Conservation (phyloP, 2,113 vertebrate genomes). For the Empidonax traillii region DNA sequence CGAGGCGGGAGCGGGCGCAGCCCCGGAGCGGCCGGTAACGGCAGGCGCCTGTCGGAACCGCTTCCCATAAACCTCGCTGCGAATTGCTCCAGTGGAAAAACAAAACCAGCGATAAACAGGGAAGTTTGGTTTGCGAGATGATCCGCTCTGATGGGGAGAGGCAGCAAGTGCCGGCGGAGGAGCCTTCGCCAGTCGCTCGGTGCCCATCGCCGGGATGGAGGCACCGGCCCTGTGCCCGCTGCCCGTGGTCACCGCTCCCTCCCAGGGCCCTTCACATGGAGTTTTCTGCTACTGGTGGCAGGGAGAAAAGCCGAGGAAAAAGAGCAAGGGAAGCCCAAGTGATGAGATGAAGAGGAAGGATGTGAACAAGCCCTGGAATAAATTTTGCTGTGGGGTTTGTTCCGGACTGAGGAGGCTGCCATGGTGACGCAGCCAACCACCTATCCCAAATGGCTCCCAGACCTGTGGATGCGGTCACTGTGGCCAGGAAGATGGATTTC, state of each 20-base stretch:
- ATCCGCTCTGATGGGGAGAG: conserved; percentile 53
- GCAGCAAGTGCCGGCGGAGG: conserved; percentile 31
- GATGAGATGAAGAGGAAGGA: background rate
- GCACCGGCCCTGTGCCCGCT: fast-evolving
- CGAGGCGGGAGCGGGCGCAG: background rate
- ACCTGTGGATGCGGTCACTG: fast-evolving
- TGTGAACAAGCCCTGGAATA: fast-evolving
- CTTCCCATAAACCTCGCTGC: background rate
- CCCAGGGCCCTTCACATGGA: fast-evolving
- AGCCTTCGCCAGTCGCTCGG: background rate
- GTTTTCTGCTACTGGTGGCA: background rate
- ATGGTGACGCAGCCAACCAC: fast-evolving
- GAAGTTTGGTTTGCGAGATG: background rate
- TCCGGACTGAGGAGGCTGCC: fast-evolving
- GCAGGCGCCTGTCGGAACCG: background rate
- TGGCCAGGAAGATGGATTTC: background rate
- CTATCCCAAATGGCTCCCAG: fast-evolving
- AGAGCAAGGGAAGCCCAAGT: background rate
- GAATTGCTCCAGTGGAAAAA: background rate
- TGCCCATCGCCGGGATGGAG: fast-evolving
- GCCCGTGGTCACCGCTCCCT: background rate
- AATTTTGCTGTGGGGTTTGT: background rate
- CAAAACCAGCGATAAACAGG: background rate
- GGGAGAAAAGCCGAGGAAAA: background rate
- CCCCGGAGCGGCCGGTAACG: background rate